Base-by-base conservation (phyloP, 2,113 vertebrate genomes). In the Pseudopipra pipra region DNA sequence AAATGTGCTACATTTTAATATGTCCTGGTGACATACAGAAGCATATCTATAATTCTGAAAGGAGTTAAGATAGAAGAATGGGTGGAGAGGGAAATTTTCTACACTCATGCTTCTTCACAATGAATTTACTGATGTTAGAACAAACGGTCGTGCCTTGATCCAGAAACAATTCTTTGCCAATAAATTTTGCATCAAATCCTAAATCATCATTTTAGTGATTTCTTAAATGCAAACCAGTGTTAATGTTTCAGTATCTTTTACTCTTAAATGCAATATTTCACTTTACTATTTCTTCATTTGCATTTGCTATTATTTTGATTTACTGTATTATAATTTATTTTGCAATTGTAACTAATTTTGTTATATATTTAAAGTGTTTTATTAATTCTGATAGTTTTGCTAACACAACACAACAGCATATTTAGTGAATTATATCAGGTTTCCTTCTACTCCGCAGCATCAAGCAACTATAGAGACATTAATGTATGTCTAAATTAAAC, bases 1-100 rank as follows among this genome's bases (percentile, higher is more conserved):
- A 88, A 79, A 85, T 47, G 33, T 74, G 76, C 58, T 68, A 81
- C 85, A 74, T 90, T 94, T 90, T 82, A 78, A 44, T 90, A 51
- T 58, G 33, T 27, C 24, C 61, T 67, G 25, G 58, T 68, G 67
- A 84, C 46, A 66, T n/a, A 35, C 33, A 66, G 55, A 87, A 94
- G 41, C 14, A 5, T 43, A 68, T 82, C 54, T 72, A 89, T 47
- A 86, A 63, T 56, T 41, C 56, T 78, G 56, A 94, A 93, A 65
- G 10, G 33, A 89, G 16, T 22, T 25, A 46, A 74, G 30, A 55
- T 37, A 55, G 59, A 89, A 92, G 39, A 95, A 91, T 10, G 14
- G 23, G 41, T 37, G 30, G 35, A 81, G 24, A 77, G 37, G 18
- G 12, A 83, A 66, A 86, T 77, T 83, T 86, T 90, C 49, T 58